Percentiles rank a stretch among this genome's conserved stretches.
Evolutionary conservation across 2,797 vertebrate genomes (phyloP).

Genomic region (Sebastes nivosus): DNA sequence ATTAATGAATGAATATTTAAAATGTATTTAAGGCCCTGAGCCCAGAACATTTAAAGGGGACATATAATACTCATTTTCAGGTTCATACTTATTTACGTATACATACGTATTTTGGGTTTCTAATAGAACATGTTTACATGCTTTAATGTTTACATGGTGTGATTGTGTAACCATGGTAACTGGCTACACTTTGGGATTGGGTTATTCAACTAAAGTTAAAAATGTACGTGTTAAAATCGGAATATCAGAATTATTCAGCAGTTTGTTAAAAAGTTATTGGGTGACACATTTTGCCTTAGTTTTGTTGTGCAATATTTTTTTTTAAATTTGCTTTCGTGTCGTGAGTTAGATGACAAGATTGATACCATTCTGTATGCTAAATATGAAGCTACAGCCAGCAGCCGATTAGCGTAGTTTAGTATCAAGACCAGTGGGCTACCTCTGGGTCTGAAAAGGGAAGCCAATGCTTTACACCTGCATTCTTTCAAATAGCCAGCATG

Average conservation of each 20-base stretch:
- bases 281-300: background rate
- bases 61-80: background rate
- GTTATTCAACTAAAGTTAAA: background rate
- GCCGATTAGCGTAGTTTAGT: background rate
- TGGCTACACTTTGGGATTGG: background rate
- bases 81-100: no score
- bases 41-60: background rate
- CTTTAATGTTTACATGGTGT: background rate
- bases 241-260: background rate
- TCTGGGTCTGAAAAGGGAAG: no score
- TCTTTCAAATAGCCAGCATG: accelerated
- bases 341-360: background rate
- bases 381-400: background rate
- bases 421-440: background rate
- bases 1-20: background rate
- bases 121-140: background rate
- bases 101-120: background rate
- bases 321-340: background rate
- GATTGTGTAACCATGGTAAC: conserved; percentile 49
- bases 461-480: no score
- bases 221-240: background rate
- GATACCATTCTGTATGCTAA: background rate
- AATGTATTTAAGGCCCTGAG: background rate
- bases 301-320: no score
- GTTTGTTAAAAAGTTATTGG: background rate